phyloP scores from a whole-genome alignment of 2,113 vertebrate species.

The Pimephales promelas region DNA sequence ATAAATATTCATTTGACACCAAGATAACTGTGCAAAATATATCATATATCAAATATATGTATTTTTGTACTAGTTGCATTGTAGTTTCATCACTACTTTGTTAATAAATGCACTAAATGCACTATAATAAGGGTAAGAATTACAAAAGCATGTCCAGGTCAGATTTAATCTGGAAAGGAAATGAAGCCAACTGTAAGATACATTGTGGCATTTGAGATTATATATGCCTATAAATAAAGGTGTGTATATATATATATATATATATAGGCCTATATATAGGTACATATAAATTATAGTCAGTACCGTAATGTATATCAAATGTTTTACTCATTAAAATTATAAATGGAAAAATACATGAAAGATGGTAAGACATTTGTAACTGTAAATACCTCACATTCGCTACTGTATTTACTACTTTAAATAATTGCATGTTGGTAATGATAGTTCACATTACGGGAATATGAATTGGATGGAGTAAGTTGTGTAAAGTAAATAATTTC shows the following conservation, averaged over 20 bases:
- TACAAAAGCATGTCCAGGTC: background rate
- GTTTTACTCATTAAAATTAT: background rate
- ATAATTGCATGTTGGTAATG: background rate
- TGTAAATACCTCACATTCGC: background rate
- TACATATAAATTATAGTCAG: background rate
- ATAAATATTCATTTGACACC: background rate
- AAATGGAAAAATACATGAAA: background rate
- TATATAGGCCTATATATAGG: too few species aligned
- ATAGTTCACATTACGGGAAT: background rate
- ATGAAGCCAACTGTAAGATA: background rate
- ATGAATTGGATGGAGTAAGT: background rate
- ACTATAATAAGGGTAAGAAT: background rate
- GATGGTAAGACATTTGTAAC: too few species aligned
- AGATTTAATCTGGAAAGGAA: too few species aligned
- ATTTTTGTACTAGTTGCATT: background rate
- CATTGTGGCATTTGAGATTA: too few species aligned
- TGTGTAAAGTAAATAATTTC: background rate
- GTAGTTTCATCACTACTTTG: background rate
- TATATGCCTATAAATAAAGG: too few species aligned
- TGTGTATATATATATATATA: too few species aligned
- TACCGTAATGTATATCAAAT: background rate
- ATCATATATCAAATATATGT: background rate
- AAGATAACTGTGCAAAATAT: background rate
- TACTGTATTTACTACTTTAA: background rate
- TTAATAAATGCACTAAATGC: background rate